These are phyloP conservation scores for Epizoanthus illoricatus DNA, from an alignment of 92 coral and sea anemone species.

Conservation along the genomic window DNA sequence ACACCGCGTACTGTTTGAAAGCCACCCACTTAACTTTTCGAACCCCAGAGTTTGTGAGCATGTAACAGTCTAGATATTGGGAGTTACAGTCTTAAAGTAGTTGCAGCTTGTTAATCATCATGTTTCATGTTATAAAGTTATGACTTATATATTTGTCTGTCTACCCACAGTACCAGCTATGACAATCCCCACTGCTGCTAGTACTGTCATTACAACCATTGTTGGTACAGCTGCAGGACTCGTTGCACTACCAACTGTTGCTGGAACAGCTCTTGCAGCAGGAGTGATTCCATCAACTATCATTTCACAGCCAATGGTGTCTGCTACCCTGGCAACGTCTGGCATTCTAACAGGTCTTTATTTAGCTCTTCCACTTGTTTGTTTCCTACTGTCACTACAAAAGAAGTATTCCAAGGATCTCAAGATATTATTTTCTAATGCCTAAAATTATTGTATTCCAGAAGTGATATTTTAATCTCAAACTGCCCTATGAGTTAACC, in stretches of 20 bases:
- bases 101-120: no score
- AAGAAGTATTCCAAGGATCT: no score
- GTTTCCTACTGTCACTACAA: not conserved
- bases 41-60: no score
- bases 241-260: conserved; percentile 86
- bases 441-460: not conserved
- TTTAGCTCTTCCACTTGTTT: not conserved
- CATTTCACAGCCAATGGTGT: conserved; percentile 82
- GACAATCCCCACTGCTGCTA: conserved; percentile 72
- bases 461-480: no score
- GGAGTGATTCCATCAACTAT: conserved; percentile 83
- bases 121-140: not conserved
- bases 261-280: conserved; percentile 71
- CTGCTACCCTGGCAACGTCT: conserved; percentile 65
- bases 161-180: conserved; percentile 61
- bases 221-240: conserved; percentile 84
- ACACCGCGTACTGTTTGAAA: no score
- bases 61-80: no score
- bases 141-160: conserved; percentile 5
- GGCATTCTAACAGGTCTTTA: conserved; percentile 82
- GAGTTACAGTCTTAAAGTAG: no score
- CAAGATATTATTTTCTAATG: no score
- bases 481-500: no score
- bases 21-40: no score
- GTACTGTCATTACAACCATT: conserved; percentile 81